A percentile compares a stretch with the other conserved stretches of the same genome.
These are phyloP conservation scores for Ceratothoa steindachneri DNA, from an alignment of 2,888 invertebrate species.

Conservation along the genomic window DNA sequence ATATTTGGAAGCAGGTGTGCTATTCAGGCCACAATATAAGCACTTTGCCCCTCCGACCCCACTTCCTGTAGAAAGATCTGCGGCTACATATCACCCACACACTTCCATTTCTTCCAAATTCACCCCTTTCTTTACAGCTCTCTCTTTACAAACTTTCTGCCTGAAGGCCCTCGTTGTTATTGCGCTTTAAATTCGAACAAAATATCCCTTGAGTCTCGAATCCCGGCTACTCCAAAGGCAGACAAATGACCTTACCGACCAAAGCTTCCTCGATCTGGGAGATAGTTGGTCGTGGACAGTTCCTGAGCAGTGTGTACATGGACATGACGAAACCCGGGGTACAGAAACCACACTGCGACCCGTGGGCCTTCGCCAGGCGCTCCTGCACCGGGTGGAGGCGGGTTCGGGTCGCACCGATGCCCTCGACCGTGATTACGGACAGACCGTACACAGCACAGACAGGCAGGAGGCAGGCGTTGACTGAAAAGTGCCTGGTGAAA, in stretches of 20 bases:
- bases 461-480: slow-evolving; percentile 85
- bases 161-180: not conserved
- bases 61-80: not conserved
- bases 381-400: slow-evolving; percentile 69
- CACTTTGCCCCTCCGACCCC: not conserved
- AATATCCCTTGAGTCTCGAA: not conserved
- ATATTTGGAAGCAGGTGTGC: too few relatives aligned
- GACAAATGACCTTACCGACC: slow-evolving; percentile 71
- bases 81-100: too few relatives aligned
- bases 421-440: slow-evolving; percentile 88
- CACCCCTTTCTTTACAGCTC: too few relatives aligned
- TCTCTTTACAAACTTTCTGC: too few relatives aligned
- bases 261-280: slow-evolving; percentile 72
- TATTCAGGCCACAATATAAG: too few relatives aligned
- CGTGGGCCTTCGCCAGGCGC: slow-evolving; percentile 79
- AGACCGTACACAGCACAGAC: slow-evolving; percentile 79
- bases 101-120: too few relatives aligned
- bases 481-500: slow-evolving; percentile 66
- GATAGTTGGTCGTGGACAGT: slow-evolving; percentile 67
- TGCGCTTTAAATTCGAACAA: too few relatives aligned
- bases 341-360: slow-evolving; percentile 92
- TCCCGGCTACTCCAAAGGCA: not conserved
- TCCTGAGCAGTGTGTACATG: slow-evolving; percentile 82
- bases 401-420: slow-evolving; percentile 76
- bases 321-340: slow-evolving; percentile 97